Conservation (phyloP, 2,797 vertebrate species). For the Vultur gryphus region DNA sequence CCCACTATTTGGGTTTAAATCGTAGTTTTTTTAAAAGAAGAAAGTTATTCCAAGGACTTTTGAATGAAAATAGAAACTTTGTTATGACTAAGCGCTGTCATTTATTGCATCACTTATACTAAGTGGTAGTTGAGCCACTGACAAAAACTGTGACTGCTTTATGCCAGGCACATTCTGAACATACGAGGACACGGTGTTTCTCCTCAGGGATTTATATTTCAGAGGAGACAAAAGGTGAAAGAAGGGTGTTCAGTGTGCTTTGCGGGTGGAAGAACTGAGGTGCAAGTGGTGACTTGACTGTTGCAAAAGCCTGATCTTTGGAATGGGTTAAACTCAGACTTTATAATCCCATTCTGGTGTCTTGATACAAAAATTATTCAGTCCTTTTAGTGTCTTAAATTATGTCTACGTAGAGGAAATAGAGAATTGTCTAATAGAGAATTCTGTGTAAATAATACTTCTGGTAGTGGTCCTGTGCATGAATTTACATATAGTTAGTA, state of each 20-base stretch:
- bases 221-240: background rate
- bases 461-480: background rate
- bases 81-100: slow-evolving; percentile 1
- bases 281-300: background rate
- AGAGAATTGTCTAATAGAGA: background rate
- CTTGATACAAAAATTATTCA: background rate
- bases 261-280: background rate
- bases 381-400: background rate
- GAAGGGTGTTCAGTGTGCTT: background rate
- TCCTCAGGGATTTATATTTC: background rate
- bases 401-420: background rate
- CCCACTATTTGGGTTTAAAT: background rate
- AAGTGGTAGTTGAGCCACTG: background rate
- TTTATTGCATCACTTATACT: background rate
- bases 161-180: background rate
- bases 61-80: slow-evolving; percentile 19
- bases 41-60: background rate
- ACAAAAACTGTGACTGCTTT: background rate
- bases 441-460: background rate
- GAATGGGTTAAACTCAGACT: background rate
- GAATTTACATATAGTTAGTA: background rate
- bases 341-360: background rate
- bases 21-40: background rate
- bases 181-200: background rate
- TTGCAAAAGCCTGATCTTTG: background rate